Base-by-base conservation (phyloP, 2,113 vertebrate species). In the Pterophyllum scalare region DNA sequence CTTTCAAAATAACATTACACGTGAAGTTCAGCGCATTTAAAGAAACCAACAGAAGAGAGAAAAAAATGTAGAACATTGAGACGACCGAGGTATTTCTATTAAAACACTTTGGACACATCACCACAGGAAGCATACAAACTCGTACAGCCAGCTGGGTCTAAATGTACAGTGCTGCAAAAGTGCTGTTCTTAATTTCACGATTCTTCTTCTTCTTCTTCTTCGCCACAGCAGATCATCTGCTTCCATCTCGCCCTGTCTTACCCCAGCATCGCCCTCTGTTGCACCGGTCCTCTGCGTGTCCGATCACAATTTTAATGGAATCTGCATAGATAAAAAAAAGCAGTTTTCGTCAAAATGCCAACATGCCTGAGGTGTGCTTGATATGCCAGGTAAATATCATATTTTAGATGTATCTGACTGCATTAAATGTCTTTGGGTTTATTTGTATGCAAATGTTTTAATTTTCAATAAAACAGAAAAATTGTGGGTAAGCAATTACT, bases 121-220 rank as follows among this genome's bases (percentile, higher is more conserved):
- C 49, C 60, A n/a, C 19, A 11, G 17, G 15, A 79, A 38, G 12
- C 0, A 20, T 15, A 0, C 1, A 64, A 56, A 0, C 28, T 12
- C 40, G 28, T 24, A 8, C 22, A 22, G 2, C 59, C 59, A 62
- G 14, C 2, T 78, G 15, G 19, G 15, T 57, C 28, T 26, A n/a
- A 57, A 65, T 65, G 60, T 40, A 24, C 60, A 40, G 46, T 11
- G 20, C 43, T 28, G n/a, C 57, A 57, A 65, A 65, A 57, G 4
- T 15, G 26, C 4, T 67, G 40, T 46, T 79, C 7, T 56, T 17
- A 72, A 59, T 24, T 59, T 59, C 38, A 17, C 33, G 20, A 31
- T 20, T 80, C 28, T 10, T 49, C 40, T 14, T 4, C 13, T 5
- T 46, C 43, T 49, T 49, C 14, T 17, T 49, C 15, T 14, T 46